Evolutionary conservation across 2,888 invertebrate genomes (phyloP).

Genomic region (Chromoteleia sp.): DNA sequence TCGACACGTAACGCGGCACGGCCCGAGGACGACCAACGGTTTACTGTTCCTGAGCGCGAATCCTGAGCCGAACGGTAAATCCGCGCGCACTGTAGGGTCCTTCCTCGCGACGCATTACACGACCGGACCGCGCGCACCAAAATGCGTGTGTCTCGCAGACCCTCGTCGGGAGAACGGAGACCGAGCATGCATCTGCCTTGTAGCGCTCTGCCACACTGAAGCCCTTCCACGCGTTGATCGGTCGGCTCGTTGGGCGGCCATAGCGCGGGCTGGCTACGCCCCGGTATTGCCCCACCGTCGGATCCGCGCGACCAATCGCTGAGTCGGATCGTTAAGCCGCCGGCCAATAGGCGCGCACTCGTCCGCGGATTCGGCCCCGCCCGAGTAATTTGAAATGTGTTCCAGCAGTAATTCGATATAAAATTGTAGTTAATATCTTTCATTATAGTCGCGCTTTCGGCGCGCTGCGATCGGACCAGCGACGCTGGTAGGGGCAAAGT

Average conservation of each 20-base stretch:
- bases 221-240: constrained; percentile 62
- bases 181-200: constrained; percentile 76
- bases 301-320: constrained; percentile 73
- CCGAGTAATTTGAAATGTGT: constrained; percentile 84
- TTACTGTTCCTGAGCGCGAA: constrained; percentile 7
- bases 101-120: constrained; percentile 31
- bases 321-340: constrained; percentile 64
- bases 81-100: background rate
- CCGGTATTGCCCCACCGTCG: constrained; percentile 73
- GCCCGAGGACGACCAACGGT: too few species aligned
- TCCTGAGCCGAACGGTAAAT: background rate
- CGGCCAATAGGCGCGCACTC: constrained; percentile 57
- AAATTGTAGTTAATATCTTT: constrained; percentile 85
- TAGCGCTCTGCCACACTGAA: constrained; percentile 80
- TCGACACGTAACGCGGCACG: background rate
- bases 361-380: constrained; percentile 76
- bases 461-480: constrained; percentile 61
- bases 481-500: constrained; percentile 44
- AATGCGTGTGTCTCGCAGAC: constrained; percentile 26
- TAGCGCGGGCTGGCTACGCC: constrained; percentile 79
- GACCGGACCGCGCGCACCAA: constrained; percentile 16
- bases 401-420: constrained; percentile 84
- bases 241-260: constrained; percentile 81
- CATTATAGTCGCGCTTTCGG: constrained; percentile 81
- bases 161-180: constrained; percentile 60